Conservation (phyloP, 2,888 invertebrate genomes). For the Melieria picta region DNA sequence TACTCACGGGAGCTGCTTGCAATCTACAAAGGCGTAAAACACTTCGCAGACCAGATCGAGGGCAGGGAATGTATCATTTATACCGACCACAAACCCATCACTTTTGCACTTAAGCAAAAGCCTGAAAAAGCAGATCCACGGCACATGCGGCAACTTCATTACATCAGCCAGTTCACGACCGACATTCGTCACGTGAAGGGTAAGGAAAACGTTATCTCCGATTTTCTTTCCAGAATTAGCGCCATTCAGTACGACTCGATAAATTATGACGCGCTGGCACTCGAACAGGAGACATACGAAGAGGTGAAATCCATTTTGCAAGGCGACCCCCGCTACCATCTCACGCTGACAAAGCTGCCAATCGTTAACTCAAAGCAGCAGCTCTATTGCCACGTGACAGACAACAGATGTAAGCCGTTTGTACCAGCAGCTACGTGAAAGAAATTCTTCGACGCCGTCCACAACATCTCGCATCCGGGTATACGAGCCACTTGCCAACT, state of each 20-base stretch:
- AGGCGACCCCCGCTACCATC: too few relatives aligned
- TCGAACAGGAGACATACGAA: too few relatives aligned
- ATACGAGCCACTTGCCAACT: too few relatives aligned
- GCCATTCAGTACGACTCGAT: slow-evolving; percentile 8
- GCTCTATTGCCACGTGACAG: too few relatives aligned
- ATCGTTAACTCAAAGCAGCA: too few relatives aligned
- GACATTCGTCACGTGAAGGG: slow-evolving; percentile 18
- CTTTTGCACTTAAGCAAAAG: slow-evolving; percentile 31
- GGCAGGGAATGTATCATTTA: slow-evolving; percentile 52
- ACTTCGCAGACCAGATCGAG: slow-evolving; percentile 62
- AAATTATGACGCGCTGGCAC: slow-evolving; percentile 17
- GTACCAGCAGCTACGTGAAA: too few relatives aligned
- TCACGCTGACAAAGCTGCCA: too few relatives aligned
- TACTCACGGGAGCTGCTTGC: slow-evolving; percentile 63
- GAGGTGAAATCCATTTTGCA: too few relatives aligned
- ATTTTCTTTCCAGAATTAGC: slow-evolving; percentile 20
- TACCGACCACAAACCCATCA: slow-evolving; percentile 50
- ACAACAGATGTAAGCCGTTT: too few relatives aligned
- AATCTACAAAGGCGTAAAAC: slow-evolving; percentile 56
- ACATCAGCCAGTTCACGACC: slow-evolving; percentile 24
- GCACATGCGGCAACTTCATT: slow-evolving; percentile 26
- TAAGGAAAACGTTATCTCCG: slow-evolving; percentile 12
- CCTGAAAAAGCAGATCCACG: slow-evolving; percentile 28
- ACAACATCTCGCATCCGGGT: too few relatives aligned
- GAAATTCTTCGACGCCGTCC: too few relatives aligned